Evolutionary conservation across 2,113 vertebrate genomes (phyloP), one percentile per base, ranked within the genome.

Genomic region (Seriola dumerili): DNA sequence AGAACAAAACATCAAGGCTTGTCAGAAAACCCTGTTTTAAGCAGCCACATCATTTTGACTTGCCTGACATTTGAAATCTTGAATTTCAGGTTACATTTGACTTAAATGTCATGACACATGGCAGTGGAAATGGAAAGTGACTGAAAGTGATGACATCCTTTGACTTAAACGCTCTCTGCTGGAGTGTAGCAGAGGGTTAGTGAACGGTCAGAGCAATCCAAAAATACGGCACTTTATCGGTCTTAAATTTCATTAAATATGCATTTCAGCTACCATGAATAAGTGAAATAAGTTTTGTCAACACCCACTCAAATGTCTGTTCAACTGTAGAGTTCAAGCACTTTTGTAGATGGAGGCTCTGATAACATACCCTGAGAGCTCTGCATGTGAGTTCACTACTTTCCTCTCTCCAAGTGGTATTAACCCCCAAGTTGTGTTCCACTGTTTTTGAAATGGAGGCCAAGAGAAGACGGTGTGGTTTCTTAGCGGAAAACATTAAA

Each of bases 381-480:
- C 9, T 42, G 23, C 34, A 52, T 23, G 14, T 63, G 52, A n/a
- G 1, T 63, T 81, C 8, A 4, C 61, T 38, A 23, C 69, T 57
- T 83, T 61, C 36, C 72, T 59, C 25, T 68, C 23, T 46, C 46
- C 72, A 25, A 66, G 58, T 21, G 10, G 2, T 19, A 9, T 42
- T 79, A 57, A 76, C 68, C 73, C 44, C 76, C 29, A 59, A 64
- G 84, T 73, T 72, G 55, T 29, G 42, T 48, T 72, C 70, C 70
- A 9, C 76, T 77, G 67, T 84, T 75, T 83, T 74, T 71, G 12
- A 92, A 88, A 89, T 84, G 23, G 65, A 80, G 76, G 36, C 80
- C 59, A 74, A 54, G 72, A 80, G 73, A 81, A 50, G 81, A 58
- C 48, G 5, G 54, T 25, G 32, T 78, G 84, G 85, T 70, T 87